These are phyloP conservation scores for Proterorhinus semilunaris DNA, from an alignment of 2,113 vertebrate species.

Conservation along the genomic window DNA sequence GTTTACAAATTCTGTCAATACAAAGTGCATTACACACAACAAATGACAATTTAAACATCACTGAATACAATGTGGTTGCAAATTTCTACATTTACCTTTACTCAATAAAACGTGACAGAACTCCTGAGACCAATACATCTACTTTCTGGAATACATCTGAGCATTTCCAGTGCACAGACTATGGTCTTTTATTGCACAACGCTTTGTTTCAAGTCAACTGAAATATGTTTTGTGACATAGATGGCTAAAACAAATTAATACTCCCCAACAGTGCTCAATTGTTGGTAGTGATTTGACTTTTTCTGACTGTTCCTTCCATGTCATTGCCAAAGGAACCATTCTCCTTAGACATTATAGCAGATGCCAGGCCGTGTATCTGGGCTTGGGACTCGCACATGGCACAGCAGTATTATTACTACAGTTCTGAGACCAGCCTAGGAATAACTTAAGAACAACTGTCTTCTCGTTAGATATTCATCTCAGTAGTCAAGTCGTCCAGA, in stretches of 20 bases:
- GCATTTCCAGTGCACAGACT: slow-evolving; percentile 31
- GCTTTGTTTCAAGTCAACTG: slow-evolving; percentile 50
- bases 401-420: neutral
- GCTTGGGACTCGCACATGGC: neutral
- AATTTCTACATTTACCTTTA: slow-evolving; percentile 44
- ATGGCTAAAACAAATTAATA: slow-evolving; percentile 42
- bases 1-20: slow-evolving; percentile 48
- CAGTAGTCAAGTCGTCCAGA: slow-evolving; percentile 39
- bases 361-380: slow-evolving; percentile 6
- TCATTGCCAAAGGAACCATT: neutral
- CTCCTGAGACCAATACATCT: slow-evolving; percentile 54
- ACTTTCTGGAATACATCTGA: slow-evolving; percentile 37
- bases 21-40: slow-evolving; percentile 55
- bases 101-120: slow-evolving; percentile 26
- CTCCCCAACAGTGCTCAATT: slow-evolving; percentile 23
- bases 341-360: neutral
- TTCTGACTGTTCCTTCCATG: neutral
- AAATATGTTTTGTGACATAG: slow-evolving; percentile 45
- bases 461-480: slow-evolving; percentile 20
- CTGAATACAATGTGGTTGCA: slow-evolving; percentile 42
- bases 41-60: slow-evolving; percentile 37
- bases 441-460: slow-evolving; percentile 12
- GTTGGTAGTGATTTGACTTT: slow-evolving; percentile 24
- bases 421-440: slow-evolving; percentile 5
- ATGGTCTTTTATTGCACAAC: slow-evolving; percentile 58